These are phyloP conservation scores for Pachypsylla venusta DNA, from an alignment of 1,140 invertebrate species.

Conservation along the genomic window DNA sequence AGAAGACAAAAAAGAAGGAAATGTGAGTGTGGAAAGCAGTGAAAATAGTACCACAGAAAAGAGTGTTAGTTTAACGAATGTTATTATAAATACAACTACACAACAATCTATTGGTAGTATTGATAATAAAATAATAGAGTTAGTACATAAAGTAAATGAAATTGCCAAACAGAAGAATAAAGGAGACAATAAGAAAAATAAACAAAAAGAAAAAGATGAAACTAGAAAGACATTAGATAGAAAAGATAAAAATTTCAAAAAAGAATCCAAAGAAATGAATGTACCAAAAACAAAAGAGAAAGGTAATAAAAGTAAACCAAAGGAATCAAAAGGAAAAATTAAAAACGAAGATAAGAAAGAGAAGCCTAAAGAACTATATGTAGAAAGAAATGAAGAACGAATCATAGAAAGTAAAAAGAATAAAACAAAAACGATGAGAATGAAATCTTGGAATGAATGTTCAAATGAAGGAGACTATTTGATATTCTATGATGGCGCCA, in stretches of 20 bases:
- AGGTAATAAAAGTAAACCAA: not conserved
- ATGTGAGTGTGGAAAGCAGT: not conserved
- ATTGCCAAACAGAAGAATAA: not conserved
- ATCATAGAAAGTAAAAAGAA: slow-evolving; percentile 28
- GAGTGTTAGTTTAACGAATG: too few relatives aligned
- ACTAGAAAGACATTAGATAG: not conserved
- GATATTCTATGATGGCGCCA: slow-evolving; percentile 68
- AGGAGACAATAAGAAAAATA: not conserved
- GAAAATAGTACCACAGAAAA: too few relatives aligned
- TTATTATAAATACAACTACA: too few relatives aligned
- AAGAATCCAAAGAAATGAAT: slow-evolving; percentile 4
- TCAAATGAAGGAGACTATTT: slow-evolving; percentile 62
- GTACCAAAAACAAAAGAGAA: not conserved
- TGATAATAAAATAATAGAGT: slow-evolving; percentile 3
- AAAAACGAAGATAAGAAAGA: not conserved
- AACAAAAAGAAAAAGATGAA: slow-evolving; percentile 3
- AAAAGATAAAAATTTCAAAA: not conserved
- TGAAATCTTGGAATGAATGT: slow-evolving; percentile 56
- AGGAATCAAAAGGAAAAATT: not conserved
- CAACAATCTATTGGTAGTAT: too few relatives aligned
- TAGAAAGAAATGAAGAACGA: not conserved
- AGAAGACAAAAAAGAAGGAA: not conserved
- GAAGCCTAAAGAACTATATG: too few relatives aligned
- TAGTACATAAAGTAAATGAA: not conserved
- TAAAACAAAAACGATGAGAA: slow-evolving; percentile 43